Base-by-base conservation (phyloP, 2,797 vertebrate genomes). In the Brotula barbata region DNA sequence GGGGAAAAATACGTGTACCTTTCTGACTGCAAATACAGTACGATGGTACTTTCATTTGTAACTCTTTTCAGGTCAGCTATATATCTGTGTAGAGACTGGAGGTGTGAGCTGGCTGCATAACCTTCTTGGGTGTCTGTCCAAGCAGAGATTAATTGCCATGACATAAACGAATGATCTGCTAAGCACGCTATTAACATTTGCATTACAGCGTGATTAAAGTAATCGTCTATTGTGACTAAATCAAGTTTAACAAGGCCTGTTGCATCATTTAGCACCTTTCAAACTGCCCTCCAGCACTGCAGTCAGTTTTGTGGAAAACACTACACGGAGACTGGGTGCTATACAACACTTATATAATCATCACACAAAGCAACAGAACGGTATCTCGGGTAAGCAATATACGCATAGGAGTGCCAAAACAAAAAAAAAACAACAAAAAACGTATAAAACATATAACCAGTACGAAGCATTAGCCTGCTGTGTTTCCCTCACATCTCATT, bases 161-260 rank as follows among this genome's bases (percentile, higher is more conserved):
- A 71, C 86, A 85, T 75, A 85, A 91, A 92, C 89, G 92, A 91
- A 91, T 85, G 87, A 89, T 82, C 77, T 86, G 88, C 87, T 91
- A 88, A 89, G 87, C 87, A 85, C 63, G 72, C 87, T 89, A 90
- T 93, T 94, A 91, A 91, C 89, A 89, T 90, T 88, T 88, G 77
- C 88, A 90, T 87, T 83, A 77, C 87, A 81, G 78, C 87, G 84
- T 90, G 90, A 93, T 91, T 91, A 91, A 92, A 91, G 82, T 85
- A 87, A 92, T 89, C 83, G 85, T 90, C 89, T 89, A 82, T 91
- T 89, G 87, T 84, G 89, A 89, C 85, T 87, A 90, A 91, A 90
- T 91, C 68, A 75, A 87, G 85, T 89, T 88, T 90, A 94, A 93
- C 90, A 92, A 92, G 90, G 84, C 80, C 80, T 78, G 79, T 84